Percentiles rank a stretch among this genome's conserved stretches.
Conservation (phyloP, 1,140 invertebrate species). For the Periplaneta americana region DNA sequence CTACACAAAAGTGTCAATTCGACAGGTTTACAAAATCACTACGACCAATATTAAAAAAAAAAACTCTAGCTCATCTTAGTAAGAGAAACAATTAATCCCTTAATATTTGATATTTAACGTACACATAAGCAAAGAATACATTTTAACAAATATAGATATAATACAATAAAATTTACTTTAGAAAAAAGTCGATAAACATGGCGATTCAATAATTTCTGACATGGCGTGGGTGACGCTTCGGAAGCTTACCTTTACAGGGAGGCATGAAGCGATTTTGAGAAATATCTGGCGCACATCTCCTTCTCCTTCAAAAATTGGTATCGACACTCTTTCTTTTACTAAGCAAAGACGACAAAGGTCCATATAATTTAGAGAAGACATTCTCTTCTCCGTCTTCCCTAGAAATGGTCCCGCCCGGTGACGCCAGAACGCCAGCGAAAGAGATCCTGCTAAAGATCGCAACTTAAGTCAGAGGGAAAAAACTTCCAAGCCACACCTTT, state of each 20-base stretch:
- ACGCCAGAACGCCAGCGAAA: slow-evolving; percentile 6
- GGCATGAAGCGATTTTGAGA: slow-evolving; percentile 49
- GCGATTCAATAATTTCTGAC: neutral
- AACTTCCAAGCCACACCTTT: neutral
- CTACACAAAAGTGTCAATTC: too few relatives aligned
- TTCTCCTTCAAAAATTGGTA: slow-evolving; percentile 50
- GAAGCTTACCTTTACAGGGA: slow-evolving; percentile 55
- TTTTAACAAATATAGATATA: too few relatives aligned
- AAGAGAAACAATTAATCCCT: too few relatives aligned
- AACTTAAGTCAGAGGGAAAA: neutral
- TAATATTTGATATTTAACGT: too few relatives aligned
- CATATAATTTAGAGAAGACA: slow-evolving; percentile 45
- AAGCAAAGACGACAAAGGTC: slow-evolving; percentile 52
- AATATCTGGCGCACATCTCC: slow-evolving; percentile 49
- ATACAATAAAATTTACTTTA: neutral
- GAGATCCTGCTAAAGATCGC: neutral
- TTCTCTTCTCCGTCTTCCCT: slow-evolving; percentile 20
- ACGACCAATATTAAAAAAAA: too few relatives aligned
- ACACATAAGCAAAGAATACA: too few relatives aligned
- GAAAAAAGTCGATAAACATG: neutral
- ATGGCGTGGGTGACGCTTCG: neutral
- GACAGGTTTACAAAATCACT: too few relatives aligned
- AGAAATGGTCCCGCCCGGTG: neutral
- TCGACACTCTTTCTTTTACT: slow-evolving; percentile 49
- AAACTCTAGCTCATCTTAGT: too few relatives aligned